Base-by-base conservation (phyloP, 1,140 invertebrate species). In the Bombus terrestris region DNA sequence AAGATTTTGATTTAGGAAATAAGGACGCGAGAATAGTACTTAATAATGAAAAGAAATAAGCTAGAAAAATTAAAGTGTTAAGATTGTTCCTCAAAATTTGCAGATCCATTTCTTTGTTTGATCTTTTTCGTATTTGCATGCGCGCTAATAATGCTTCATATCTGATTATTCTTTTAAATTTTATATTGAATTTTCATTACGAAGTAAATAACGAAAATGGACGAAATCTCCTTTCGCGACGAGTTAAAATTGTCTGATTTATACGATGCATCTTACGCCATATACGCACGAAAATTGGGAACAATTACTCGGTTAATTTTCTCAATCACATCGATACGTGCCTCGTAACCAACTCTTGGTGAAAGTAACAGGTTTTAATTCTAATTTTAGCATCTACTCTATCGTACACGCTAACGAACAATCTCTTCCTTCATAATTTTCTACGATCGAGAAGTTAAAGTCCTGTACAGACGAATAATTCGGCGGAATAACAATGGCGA, bases 341-440 rank as follows among this genome's bases (percentile, higher is more conserved):
- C 78, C 37, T 39, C 47, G 3, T 81, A 57, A 81, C 28, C 64
- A 66, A 39, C n/a, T 18, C 43, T 15, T 25, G 66, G 78, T 81
- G 78, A 81, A 81, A 81, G 78, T 81, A 57, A 39, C 47, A 28
- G 66, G 66, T 68, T 81, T 22, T 71, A 32, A 81, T 81, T 71
- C 78, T 81, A 81, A 71, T 71, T 81, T 71, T 81, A 81, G 66
- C 47, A 12, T 39, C 35, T 25, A 32, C 66, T 9, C 28, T 13
- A 43, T 25, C 32, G 15, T 77, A 37, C 57, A 12, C 25, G 57
- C 32, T 6, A 32, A 37, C 64, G 0, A 43, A 37, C 64, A 22
- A 47, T 37, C 25, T 79, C 64, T 64, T 39, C 25, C 37, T 37
- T 22, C 22, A 3, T 37, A 32, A 37, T 37, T 68, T 22, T 0